Percentiles rank a stretch among this genome's conserved stretches.
These are phyloP conservation scores for Plectus sambesii DNA, from an alignment of 1,140 invertebrate genomes.

Conservation along the genomic window DNA sequence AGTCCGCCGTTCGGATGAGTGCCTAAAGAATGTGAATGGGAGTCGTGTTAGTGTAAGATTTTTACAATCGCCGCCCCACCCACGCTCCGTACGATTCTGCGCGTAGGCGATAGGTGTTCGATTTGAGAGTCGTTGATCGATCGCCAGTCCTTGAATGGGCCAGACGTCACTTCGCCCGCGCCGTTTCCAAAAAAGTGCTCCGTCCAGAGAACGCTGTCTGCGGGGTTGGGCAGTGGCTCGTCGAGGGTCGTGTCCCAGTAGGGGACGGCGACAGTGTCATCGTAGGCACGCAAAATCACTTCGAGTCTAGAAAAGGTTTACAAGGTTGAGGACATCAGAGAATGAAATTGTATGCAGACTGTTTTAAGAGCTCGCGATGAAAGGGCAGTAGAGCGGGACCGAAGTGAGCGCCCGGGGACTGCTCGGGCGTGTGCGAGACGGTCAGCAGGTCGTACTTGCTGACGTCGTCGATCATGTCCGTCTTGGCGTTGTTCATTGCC, in stretches of 20 bases:
- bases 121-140: slow-evolving; percentile 18
- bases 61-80: slow-evolving; percentile 17
- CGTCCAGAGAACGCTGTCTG: slow-evolving; percentile 41
- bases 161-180: slow-evolving; percentile 46
- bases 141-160: slow-evolving; percentile 41
- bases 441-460: slow-evolving; percentile 43
- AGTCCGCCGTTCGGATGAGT: slow-evolving; percentile 11
- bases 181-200: slow-evolving; percentile 45
- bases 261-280: slow-evolving; percentile 33
- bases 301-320: slow-evolving; percentile 27
- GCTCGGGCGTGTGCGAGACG: slow-evolving; percentile 43
- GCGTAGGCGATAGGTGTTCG: too few species aligned
- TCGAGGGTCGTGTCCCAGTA: slow-evolving; percentile 47
- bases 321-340: too few species aligned
- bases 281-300: slow-evolving; percentile 35
- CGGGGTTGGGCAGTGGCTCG: slow-evolving; percentile 36
- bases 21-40: slow-evolving; percentile 21
- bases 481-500: slow-evolving; percentile 41
- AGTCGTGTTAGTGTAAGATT: slow-evolving; percentile 15
- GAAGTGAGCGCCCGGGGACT: slow-evolving; percentile 39
- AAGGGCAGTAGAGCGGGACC: slow-evolving; percentile 38
- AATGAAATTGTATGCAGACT: slow-evolving; percentile 22
- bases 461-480: slow-evolving; percentile 37
- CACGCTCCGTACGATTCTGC: slow-evolving; percentile 15
- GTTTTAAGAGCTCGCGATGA: slow-evolving; percentile 42